A percentile compares a stretch with the other conserved stretches of the same genome.
Evolutionary conservation across 2,113 vertebrate species (phyloP).

Genomic region (Corythornis cristatus): DNA sequence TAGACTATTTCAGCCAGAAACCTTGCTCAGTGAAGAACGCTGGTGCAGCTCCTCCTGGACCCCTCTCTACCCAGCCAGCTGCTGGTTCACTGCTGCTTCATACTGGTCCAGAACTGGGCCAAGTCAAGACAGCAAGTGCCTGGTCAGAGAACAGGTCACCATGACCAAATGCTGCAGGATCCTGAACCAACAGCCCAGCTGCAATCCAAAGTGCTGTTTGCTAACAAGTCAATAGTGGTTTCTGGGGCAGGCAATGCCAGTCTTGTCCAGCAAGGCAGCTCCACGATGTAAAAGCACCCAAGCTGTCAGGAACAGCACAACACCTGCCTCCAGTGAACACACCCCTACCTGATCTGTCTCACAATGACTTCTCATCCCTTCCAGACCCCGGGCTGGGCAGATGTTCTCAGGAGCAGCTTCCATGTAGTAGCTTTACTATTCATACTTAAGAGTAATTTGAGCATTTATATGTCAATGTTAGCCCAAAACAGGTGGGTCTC

Average conservation of each 20-base stretch:
- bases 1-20: neutral
- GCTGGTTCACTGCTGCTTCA: neutral
- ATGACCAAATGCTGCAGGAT: neutral
- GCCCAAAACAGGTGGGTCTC: neutral
- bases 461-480: neutral
- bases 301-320: neutral
- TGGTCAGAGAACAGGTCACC: neutral
- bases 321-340: neutral
- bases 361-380: fast-evolving
- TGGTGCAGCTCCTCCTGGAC: neutral
- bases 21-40: neutral
- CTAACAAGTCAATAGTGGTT: neutral
- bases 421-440: neutral
- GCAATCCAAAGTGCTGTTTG: neutral
- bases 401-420: neutral
- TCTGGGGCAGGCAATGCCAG: fast-evolving
- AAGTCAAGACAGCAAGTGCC: fast-evolving
- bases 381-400: neutral
- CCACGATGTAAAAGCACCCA: fast-evolving
- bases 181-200: neutral
- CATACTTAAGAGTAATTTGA: neutral
- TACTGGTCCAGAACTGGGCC: neutral
- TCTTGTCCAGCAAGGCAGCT: neutral
- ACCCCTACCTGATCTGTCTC: fast-evolving
- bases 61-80: neutral